A percentile compares a stretch with the other conserved stretches of the same genome.
Conservation (phyloP, 2,113 vertebrate genomes). For the Psephotus haematonotus region DNA sequence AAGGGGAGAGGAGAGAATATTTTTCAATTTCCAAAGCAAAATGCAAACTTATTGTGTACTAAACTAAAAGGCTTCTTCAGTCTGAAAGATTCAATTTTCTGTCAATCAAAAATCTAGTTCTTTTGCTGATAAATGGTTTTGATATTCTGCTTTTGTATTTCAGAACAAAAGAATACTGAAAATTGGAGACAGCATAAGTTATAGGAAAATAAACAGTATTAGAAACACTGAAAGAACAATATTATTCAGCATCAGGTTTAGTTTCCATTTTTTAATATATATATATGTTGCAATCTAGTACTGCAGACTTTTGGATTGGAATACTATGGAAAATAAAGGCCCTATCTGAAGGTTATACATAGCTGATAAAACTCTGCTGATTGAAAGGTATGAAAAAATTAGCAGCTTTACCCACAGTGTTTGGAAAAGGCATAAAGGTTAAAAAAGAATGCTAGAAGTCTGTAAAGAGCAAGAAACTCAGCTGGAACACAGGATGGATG, state of each 20-base stretch:
- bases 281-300: not conserved
- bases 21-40: not conserved
- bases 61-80: not conserved
- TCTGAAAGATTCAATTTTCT: not conserved
- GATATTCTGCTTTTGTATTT: not conserved
- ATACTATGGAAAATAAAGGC: not conserved
- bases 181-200: not conserved
- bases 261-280: not conserved
- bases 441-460: not conserved
- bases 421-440: not conserved
- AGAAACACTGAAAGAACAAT: not conserved
- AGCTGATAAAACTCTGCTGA: not conserved
- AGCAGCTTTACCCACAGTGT: not conserved
- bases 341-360: not conserved
- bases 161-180: not conserved
- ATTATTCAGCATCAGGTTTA: not conserved
- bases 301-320: not conserved
- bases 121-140: not conserved
- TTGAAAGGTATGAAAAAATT: not conserved
- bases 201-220: not conserved
- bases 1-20: rapidly evolving
- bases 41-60: not conserved
- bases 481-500: not conserved
- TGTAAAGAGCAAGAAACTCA: not conserved
- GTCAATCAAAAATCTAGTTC: not conserved